phyloP scores from a whole-genome alignment of 2,888 invertebrate genomes.

The Parnassius glacialis region DNA sequence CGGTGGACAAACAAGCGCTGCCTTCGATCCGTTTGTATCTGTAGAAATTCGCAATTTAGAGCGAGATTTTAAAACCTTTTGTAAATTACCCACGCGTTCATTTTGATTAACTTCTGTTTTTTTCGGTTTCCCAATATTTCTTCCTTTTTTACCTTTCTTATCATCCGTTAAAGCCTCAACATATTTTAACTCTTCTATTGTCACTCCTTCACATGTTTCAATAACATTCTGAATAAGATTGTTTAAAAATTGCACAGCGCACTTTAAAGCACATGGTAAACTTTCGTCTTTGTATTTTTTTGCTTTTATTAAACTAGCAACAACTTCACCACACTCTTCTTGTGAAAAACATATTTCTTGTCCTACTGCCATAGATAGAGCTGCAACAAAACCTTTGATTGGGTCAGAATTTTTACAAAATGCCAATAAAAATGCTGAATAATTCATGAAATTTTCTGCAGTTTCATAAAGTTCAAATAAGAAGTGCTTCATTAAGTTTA shows the following conservation, averaged over 20 bases:
- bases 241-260: constrained; percentile 55
- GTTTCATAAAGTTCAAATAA: constrained; percentile 80
- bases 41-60: constrained; percentile 35
- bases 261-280: constrained; percentile 57
- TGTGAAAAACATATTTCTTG: constrained; percentile 71
- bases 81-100: constrained; percentile 47
- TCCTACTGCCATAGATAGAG: constrained; percentile 79
- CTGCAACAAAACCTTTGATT: constrained; percentile 79
- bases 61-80: constrained; percentile 40
- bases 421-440: constrained; percentile 82
- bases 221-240: constrained; percentile 54
- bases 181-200: constrained; percentile 59
- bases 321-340: constrained; percentile 72
- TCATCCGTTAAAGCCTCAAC: constrained; percentile 43
- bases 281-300: constrained; percentile 64
- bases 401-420: constrained; percentile 82
- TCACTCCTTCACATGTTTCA: constrained; percentile 58
- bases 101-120: constrained; percentile 52
- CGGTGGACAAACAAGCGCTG: constrained; percentile 60
- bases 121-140: constrained; percentile 39
- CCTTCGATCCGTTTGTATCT: constrained; percentile 45
- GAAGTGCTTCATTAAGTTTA: constrained; percentile 74
- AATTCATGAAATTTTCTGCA: constrained; percentile 74
- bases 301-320: constrained; percentile 58
- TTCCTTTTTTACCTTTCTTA: constrained; percentile 55